Conservation (phyloP, 2,797 vertebrate genomes). For the Rhynchonycteris naso region DNA sequence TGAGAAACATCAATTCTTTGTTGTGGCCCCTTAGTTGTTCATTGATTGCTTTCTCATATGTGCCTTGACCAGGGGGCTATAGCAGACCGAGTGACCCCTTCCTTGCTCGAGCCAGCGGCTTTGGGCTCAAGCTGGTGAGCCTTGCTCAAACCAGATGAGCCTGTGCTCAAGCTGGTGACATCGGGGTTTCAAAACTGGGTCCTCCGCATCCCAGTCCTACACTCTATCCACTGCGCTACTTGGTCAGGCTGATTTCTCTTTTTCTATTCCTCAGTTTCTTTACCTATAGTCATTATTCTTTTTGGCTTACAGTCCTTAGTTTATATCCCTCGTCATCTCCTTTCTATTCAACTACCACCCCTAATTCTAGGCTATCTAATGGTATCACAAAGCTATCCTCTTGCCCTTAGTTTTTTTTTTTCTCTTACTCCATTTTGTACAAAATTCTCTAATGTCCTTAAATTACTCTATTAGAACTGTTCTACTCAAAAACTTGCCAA, state of each 20-base stretch:
- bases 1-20: no score
- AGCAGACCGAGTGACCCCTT: no score
- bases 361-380: background rate
- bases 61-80: no score
- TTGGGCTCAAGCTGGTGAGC: no score
- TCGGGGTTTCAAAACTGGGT: no score
- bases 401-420: background rate
- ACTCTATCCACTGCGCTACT: no score
- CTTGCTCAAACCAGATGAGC: no score
- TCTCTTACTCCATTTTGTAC: background rate
- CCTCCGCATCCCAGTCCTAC: no score
- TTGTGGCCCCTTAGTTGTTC: no score
- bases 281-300: background rate
- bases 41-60: no score
- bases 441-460: slow-evolving; percentile 35
- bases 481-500: background rate
- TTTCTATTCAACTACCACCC: slow-evolving; percentile 25
- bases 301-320: slow-evolving; percentile 6
- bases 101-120: no score
- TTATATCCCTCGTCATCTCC: background rate
- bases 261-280: slow-evolving; percentile 23
- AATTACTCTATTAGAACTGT: slow-evolving; percentile 14
- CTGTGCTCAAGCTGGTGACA: no score
- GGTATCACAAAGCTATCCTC: background rate
- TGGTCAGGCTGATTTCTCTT: background rate